Evolutionary conservation across 2,797 vertebrate genomes (phyloP), one percentile per base, ranked within the genome.

Genomic region (Aotus griseimembra): DNA sequence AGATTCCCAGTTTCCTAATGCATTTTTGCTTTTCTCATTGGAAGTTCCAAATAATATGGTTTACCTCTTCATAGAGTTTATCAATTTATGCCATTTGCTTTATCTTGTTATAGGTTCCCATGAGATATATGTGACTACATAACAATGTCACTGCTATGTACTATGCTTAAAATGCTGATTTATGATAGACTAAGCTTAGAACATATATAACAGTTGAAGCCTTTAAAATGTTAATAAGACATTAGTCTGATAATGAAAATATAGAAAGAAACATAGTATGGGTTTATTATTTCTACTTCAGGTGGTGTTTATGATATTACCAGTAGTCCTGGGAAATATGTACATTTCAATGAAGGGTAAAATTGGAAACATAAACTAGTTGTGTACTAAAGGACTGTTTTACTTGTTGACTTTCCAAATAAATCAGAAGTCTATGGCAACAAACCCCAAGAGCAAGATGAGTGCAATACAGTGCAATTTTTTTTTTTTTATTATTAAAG

Each of bases 371-470:
- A 61, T 57, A 73, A 90, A 87, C 70, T 83, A 92, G 67, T 86
- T 46, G 57, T 97, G 73, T 92, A 55, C 28, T 95, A 57, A 50
- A 67, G 75, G 86, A 48, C 19, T 93, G 46, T 97, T 98, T 98
- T 95, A 96, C 80, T 92, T 97, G 82, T 91, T 97, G 96, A 61
- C 50, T 97, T 97, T 96, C 73, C 76, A 97, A 33, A 95, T 98
- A 98, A 98, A 98, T 98, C 96, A 93, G 93, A 97, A 64, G 48
- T 72, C 28, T 82, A 8, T 2, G 61, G 17, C 70, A 96, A 91
- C 50, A 98, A 97, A 96, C 48, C 67, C 87, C 75, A 94, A 24
- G 73, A 79, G 79, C 44, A 73, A 85, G 90, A 91, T 48, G 30
- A 96, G 52, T 5, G 44, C 57, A 36, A 76, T 8, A 75, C 15